These are phyloP conservation scores for Aporophyla lueneburgensis DNA, from an alignment of 2,888 invertebrate genomes.

Conservation along the genomic window DNA sequence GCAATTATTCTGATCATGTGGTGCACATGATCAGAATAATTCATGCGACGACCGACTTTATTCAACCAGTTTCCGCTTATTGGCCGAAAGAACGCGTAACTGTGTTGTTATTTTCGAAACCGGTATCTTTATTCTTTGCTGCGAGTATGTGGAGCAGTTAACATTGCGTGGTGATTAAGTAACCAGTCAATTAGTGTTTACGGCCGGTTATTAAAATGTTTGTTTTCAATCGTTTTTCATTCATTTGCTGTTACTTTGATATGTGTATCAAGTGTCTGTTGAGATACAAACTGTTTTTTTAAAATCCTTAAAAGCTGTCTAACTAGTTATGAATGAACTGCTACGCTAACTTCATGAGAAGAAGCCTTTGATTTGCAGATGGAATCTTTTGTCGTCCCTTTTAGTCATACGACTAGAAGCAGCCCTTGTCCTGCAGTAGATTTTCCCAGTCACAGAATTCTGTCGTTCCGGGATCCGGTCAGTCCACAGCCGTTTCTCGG, in stretches of 20 bases:
- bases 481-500: not conserved
- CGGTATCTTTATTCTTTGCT: slow-evolving; percentile 42
- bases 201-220: slow-evolving; percentile 28
- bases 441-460: not conserved
- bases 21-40: slow-evolving; percentile 34
- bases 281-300: not conserved
- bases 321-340: not conserved
- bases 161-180: slow-evolving; percentile 53
- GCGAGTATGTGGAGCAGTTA: slow-evolving; percentile 45
- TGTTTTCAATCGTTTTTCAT: slow-evolving; percentile 35
- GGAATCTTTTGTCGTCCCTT: not conserved
- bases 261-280: not conserved
- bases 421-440: not conserved
- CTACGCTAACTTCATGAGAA: not conserved
- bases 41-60: slow-evolving; percentile 45
- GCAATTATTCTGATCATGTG: slow-evolving; percentile 25
- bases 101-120: slow-evolving; percentile 59
- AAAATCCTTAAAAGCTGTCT: too few species aligned
- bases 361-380: not conserved
- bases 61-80: slow-evolving; percentile 54
- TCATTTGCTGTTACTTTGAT: not conserved
- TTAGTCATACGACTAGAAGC: not conserved
- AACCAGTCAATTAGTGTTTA: slow-evolving; percentile 37
- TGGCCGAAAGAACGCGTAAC: slow-evolving; percentile 49
- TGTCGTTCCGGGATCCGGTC: slow-evolving; percentile 1